Evolutionary conservation across 2,113 vertebrate species (phyloP), one percentile per base, ranked within the genome.

Genomic region (Mobula birostris): DNA sequence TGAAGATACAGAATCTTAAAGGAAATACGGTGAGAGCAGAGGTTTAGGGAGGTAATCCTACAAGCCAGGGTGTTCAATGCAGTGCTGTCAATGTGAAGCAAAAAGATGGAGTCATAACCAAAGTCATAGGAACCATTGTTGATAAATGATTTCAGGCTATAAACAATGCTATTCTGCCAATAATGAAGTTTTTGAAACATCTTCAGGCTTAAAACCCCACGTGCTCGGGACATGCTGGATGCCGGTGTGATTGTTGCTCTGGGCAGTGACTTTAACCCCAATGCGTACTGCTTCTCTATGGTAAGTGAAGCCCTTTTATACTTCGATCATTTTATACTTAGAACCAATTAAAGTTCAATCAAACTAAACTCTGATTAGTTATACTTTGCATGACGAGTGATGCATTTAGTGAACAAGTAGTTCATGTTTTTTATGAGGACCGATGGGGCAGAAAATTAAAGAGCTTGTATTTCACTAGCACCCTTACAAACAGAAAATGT

Each of bases 231-330:
- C 96, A 99, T 99, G 98, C 94, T 99, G 95, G 97, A 98, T 1
- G 97, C 98, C 63, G 98, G 98, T 1, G 98, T 99, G 5, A 97
- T 99, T 29, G 98, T 99, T 63, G 98, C 98, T 82, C 97, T 99
- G 87, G 99, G 99, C 92, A 99, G 99, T 90, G 99, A 99, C 96
- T 99, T 99, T 95, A 99, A 99, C 96, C 99, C 99, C 0, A 99
- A 99, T 80, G 99, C 98, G 0, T 98, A 98, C 96, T 99, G 99
- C 95, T 98, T 97, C 96, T 99, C 99, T 68, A 99, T 99, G 99
- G 99, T 99, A 97, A 97, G 97, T 92, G 29, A 19, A 87, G 36
- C 7, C 61, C n/a, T 68, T 90, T 90, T 9, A 90, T 32, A 24
- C 2, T 85, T 85, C 1, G 12, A 66, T 12, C 0, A 15, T 36